phyloP scores from a whole-genome alignment of 2,888 invertebrate species.

The Physocephala rufipes region DNA sequence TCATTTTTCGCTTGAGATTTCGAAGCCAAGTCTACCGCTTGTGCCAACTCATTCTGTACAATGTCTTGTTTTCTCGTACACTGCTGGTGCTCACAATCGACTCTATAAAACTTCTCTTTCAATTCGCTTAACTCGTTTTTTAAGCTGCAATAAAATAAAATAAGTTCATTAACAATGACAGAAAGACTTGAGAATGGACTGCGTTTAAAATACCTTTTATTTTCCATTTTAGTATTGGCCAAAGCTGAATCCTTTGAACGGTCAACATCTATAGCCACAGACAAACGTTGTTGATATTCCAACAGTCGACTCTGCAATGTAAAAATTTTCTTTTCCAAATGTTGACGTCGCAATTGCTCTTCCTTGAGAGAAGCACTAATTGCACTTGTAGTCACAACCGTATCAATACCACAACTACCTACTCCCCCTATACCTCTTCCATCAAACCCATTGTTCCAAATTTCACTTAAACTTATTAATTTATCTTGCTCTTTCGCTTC shows the following conservation, averaged over 20 bases:
- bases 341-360: slow-evolving; percentile 80
- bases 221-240: slow-evolving; percentile 72
- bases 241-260: slow-evolving; percentile 78
- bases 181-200: neutral
- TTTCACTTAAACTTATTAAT: slow-evolving; percentile 62
- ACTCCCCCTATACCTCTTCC: slow-evolving; percentile 49
- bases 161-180: neutral
- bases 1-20: slow-evolving; percentile 75
- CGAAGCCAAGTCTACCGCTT: slow-evolving; percentile 75
- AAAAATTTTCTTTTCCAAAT: slow-evolving; percentile 78
- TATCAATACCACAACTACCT: neutral
- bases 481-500: slow-evolving; percentile 44
- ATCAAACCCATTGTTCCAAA: slow-evolving; percentile 59
- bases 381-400: slow-evolving; percentile 48
- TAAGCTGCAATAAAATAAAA: too few species aligned
- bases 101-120: slow-evolving; percentile 48
- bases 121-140: slow-evolving; percentile 52
- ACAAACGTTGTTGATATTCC: slow-evolving; percentile 81
- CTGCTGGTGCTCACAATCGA: slow-evolving; percentile 63
- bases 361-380: slow-evolving; percentile 72
- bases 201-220: slow-evolving; percentile 67
- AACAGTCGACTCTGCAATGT: slow-evolving; percentile 77
- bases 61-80: slow-evolving; percentile 68
- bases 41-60: slow-evolving; percentile 77
- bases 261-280: slow-evolving; percentile 82